These are phyloP conservation scores for Oceanodroma leucorhoa DNA, from an alignment of 2,797 vertebrate species.

Conservation along the genomic window DNA sequence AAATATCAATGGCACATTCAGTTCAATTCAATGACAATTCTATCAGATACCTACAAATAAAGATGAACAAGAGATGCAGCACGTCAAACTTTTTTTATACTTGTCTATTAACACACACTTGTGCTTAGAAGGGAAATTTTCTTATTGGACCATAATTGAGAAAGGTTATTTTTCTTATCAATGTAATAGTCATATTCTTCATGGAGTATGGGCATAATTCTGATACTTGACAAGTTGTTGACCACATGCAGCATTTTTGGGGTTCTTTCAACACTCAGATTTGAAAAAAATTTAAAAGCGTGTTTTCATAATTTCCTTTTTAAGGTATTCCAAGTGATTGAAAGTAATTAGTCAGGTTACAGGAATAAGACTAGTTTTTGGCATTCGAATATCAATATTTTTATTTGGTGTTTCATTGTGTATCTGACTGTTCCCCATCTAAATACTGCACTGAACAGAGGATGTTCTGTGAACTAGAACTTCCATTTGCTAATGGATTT, in stretches of 20 bases:
- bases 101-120: neutral
- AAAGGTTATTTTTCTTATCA: neutral
- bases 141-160: neutral
- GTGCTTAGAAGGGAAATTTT: neutral
- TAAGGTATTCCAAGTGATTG: neutral
- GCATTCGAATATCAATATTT: neutral
- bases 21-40: conserved; percentile 2
- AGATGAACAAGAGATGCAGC: neutral
- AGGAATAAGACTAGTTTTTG: neutral
- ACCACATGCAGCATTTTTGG: neutral
- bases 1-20: conserved; percentile 36
- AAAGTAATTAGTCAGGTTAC: neutral
- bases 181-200: neutral
- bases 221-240: neutral
- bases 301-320: neutral
- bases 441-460: neutral
- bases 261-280: neutral
- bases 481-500: conserved; percentile 1
- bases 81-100: neutral
- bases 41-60: conserved; percentile 9
- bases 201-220: neutral
- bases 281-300: neutral
- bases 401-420: neutral
- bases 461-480: neutral
- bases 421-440: neutral